phyloP scores from a whole-genome alignment of 2,113 vertebrate species.

The Ctenodactylus gundi region DNA sequence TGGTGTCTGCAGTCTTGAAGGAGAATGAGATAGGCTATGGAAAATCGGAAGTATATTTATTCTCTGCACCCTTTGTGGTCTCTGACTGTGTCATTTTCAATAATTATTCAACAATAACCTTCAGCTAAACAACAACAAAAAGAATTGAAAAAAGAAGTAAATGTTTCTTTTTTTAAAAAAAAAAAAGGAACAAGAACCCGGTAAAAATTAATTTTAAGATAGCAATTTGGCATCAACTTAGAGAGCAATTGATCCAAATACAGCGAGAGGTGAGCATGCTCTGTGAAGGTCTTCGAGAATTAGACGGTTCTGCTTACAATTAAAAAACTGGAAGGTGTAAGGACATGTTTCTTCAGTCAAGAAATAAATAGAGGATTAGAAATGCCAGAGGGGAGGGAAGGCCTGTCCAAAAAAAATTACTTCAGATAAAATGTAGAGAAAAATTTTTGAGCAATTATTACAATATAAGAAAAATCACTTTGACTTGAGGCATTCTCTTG shows the following conservation, averaged over 20 bases:
- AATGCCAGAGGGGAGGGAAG: neutral
- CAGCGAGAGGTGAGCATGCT: neutral
- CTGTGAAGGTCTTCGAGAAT: neutral
- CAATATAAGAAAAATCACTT: neutral
- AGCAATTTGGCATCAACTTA: neutral
- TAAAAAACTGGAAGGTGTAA: neutral
- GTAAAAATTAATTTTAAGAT: neutral
- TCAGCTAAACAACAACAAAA: neutral
- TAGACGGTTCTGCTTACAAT: neutral
- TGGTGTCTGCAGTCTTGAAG: neutral
- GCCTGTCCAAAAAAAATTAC: neutral
- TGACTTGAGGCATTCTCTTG: neutral
- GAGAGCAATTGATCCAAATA: neutral
- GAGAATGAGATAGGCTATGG: neutral
- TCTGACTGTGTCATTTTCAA: neutral
- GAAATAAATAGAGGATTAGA: neutral
- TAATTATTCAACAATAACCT: neutral
- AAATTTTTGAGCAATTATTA: neutral
- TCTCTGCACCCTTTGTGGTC: neutral
- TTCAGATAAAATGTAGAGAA: neutral
- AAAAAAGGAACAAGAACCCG: neutral
- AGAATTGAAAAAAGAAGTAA: conserved; percentile 23
- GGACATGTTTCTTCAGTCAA: neutral
- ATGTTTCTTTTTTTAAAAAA: neutral
- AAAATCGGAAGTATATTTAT: neutral